Base-by-base conservation (phyloP, 2,797 vertebrate genomes). In the Xenops minutus region DNA sequence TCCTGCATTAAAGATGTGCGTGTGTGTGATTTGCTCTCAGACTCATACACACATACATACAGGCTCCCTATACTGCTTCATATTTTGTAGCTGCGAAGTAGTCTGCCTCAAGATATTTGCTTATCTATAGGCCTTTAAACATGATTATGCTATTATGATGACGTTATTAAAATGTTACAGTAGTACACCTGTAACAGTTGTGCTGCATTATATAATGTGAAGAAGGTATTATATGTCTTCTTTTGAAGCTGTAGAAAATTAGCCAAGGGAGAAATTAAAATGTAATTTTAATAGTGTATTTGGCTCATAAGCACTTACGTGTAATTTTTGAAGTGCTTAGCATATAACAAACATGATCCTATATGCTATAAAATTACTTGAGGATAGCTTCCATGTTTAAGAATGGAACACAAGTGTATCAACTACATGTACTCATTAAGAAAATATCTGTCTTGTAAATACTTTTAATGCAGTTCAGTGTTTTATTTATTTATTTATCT, bases 241-340 rank as follows among this genome's bases (percentile, higher is more conserved):
- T 72, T 82, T 56, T 10, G 62, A 88, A 82, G 72, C 68, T 75
- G 37, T 58, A 62, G 51, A 85, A 92, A 77, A 77, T 85, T 61
- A 68, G 80, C 66, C 69, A 92, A 78, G 83, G 88, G 69, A 92
- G 41, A 82, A 92, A 89, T 74, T 82, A 26, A 79, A 93, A 78
- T 88, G 51, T 63, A 81, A 79, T 89, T 94, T 89, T 86, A 89
- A 84, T 69, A 89, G 51, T 88, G 66, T 37, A 32, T 94, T 95
- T 92, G 36, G 32, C 91, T 93, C 59, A 52, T 88, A 69, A 90
- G 48, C 82, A 92, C 21, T 85, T 83, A 10, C 0, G 12, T 61
- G 12, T 88, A 63, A 67, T 86, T 94, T 93, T 73, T 75, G 37
- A 87, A 92, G 73, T 49, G 37, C 71, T 82, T 82, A 92, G 63